These are phyloP conservation scores for Drosophila aff. DNA, from an alignment of 1,140 invertebrate genomes.

Conservation along the genomic window DNA sequence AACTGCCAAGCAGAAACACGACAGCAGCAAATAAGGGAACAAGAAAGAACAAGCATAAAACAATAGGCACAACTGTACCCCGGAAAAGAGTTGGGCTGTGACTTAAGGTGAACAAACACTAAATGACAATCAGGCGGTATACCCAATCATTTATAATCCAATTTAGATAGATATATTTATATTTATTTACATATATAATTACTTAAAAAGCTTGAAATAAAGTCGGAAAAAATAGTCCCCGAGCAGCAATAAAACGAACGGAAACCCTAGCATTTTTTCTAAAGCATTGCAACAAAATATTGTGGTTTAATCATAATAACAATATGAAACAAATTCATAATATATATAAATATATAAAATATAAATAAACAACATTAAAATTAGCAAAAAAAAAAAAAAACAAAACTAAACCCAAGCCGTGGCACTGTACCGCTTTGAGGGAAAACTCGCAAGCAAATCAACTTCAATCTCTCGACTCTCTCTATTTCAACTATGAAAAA, in stretches of 20 bases:
- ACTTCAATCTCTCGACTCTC: slow-evolving; percentile 14
- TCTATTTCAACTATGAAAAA: slow-evolving; percentile 1
- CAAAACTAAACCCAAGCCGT: slow-evolving; percentile 1
- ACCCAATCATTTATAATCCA: too few species aligned
- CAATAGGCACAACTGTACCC: slow-evolving; percentile 7
- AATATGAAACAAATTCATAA: background rate
- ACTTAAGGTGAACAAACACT: background rate
- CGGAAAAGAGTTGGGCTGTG: background rate
- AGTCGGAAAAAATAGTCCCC: background rate
- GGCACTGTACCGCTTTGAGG: slow-evolving; percentile 26
- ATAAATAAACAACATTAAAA: background rate
- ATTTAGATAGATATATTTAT: too few species aligned
- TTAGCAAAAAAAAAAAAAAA: background rate
- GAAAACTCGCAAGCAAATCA: slow-evolving; percentile 14
- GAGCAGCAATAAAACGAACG: too few species aligned
- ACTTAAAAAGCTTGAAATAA: background rate
- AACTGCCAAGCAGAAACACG: slow-evolving; percentile 15
- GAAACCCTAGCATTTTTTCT: too few species aligned
- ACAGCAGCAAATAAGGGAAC: slow-evolving; percentile 4
- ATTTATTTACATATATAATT: background rate
- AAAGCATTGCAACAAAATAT: too few species aligned
- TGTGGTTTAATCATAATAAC: too few species aligned
- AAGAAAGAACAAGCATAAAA: background rate
- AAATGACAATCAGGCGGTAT: background rate
- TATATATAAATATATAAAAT: background rate